Evolutionary conservation across 2,113 vertebrate genomes (phyloP), one percentile per base, ranked within the genome.

Genomic region (Ceuthmochares aereus): DNA sequence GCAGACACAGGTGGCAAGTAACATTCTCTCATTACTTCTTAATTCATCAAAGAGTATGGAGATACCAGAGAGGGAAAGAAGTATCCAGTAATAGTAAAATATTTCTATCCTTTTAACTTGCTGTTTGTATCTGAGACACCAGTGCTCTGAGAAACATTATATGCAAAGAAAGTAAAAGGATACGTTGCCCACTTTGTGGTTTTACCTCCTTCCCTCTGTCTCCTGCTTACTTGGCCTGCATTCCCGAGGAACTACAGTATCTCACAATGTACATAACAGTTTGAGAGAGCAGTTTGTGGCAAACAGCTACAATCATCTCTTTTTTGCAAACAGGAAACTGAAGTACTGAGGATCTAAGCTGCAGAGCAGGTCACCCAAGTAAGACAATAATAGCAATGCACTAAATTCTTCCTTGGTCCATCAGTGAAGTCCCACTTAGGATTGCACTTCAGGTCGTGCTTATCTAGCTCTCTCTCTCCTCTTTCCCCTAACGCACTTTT

Each of bases 1-100:
- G 75, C 63, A 47, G 87, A 89, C 45, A 89, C 67, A 90, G 40
- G 40, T 86, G 85, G 49, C 87, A 92, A 94, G 55, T 21, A 63
- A 76, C 91, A 96, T 90, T 97, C 84, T 75, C 45, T 87, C 82
- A 76, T 89, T 84, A 74, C 37, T 72, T 10, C 79, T 96, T 91
- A 68, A 90, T 92, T 95, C 63, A 43, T 85, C 67, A 93, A 95
- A 94, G 52, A 73, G 17, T 23, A 14, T 66, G 43, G 91, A 96
- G 72, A 93, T 74, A 93, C 21, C 58, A 73, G 12, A 62, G 26
- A 32, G 23, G 54, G 56, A 78, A 89, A 19, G 88, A 79, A 62
- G 16, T 20, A 90, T 56, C 67, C 87, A 95, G 27, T 36, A 94
- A 75, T 29, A 84, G 40, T 88, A 94, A 86, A 91, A 81, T 81